Evolutionary conservation across 2,888 invertebrate genomes (phyloP).

Genomic region (Melinaea menophilus): DNA sequence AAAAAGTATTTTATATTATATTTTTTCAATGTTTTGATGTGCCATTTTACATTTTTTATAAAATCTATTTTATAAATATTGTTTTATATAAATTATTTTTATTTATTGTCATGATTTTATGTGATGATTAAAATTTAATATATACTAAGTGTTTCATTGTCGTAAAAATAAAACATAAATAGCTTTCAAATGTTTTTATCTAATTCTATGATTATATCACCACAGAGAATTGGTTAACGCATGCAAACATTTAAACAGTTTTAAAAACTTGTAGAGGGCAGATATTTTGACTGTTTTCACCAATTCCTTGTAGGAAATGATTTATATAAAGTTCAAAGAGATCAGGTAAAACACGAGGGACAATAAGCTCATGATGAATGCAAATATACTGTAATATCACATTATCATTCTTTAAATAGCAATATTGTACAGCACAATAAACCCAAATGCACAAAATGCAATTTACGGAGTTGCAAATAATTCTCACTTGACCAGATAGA

Average conservation of each 20-base stretch:
- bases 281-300: conserved; percentile 37
- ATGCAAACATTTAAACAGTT: conserved; percentile 22
- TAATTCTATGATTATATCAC: conserved; percentile 67
- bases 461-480: conserved; percentile 67
- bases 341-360: conserved; percentile 54
- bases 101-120: conserved; percentile 41
- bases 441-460: conserved; percentile 66
- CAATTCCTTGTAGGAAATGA: conserved; percentile 58
- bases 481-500: conserved; percentile 68
- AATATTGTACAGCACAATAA: conserved; percentile 52
- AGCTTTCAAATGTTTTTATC: conserved; percentile 67
- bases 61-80: conserved; percentile 40
- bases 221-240: conserved; percentile 55
- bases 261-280: conserved; percentile 20
- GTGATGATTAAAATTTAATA: conserved; percentile 40
- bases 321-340: conserved; percentile 71
- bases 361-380: conserved; percentile 56
- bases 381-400: conserved; percentile 36
- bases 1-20: conserved; percentile 49
- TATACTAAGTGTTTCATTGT: conserved; percentile 32
- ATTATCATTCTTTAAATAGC: conserved; percentile 37
- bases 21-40: conserved; percentile 49
- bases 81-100: conserved; percentile 45
- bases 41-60: conserved; percentile 67
- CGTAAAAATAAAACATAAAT: conserved; percentile 39